Percentiles rank a stretch among this genome's conserved stretches.
phyloP scores from a whole-genome alignment of 2,888 invertebrate genomes.

The Drosophila stalkeri region DNA sequence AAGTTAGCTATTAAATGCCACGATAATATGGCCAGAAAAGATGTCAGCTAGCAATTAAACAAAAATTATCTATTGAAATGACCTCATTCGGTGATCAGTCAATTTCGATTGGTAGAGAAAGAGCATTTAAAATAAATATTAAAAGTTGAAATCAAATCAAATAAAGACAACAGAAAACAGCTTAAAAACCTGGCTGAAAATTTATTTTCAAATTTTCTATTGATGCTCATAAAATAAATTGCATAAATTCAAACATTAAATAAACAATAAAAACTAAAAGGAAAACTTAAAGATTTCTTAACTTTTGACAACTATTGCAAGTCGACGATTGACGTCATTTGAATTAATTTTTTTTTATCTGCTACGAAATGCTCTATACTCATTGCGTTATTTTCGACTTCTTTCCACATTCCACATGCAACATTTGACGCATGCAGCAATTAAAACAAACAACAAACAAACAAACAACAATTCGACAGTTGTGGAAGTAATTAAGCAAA shows the following conservation, averaged over 20 bases:
- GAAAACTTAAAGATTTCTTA: not conserved
- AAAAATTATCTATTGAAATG: not conserved
- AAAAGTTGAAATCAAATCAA: not conserved
- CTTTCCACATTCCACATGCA: slow-evolving; percentile 43
- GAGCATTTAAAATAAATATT: not conserved
- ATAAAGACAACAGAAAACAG: no score
- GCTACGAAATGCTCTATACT: not conserved
- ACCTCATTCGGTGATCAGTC: not conserved
- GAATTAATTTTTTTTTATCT: slow-evolving; percentile 27
- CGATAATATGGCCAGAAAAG: not conserved
- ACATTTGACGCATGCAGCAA: slow-evolving; percentile 59
- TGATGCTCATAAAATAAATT: no score
- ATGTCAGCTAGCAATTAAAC: not conserved
- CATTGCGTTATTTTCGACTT: not conserved
- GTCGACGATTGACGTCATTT: slow-evolving; percentile 48
- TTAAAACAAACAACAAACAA: slow-evolving; percentile 36
- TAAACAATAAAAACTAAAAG: not conserved
- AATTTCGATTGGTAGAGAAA: not conserved
- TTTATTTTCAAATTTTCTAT: no score
- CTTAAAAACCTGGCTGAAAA: no score
- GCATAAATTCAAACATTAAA: not conserved
- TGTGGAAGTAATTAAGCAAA: slow-evolving; percentile 78
- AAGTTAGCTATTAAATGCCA: not conserved
- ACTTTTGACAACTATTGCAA: slow-evolving; percentile 7
- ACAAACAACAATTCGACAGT: slow-evolving; percentile 53